Percentiles rank a stretch among this genome's conserved stretches.
Conservation (phyloP, 2,797 vertebrate genomes). For the Peromyscus attwateri region DNA sequence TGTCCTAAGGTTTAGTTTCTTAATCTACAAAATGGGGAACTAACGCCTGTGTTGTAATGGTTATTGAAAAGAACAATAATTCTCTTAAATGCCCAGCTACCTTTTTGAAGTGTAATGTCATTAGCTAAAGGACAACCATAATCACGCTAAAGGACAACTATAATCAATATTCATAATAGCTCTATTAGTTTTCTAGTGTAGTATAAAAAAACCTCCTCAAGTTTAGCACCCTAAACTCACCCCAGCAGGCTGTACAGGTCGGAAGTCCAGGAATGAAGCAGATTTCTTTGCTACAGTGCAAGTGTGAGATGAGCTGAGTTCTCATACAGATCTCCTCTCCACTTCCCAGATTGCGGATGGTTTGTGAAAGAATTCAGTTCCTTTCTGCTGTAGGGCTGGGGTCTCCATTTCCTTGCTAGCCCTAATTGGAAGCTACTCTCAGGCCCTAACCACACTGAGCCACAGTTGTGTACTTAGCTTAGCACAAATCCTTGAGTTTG, state of each 20-base stretch:
- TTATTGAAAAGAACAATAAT: conserved; percentile 40
- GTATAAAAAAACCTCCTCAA: background rate
- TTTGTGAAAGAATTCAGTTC: background rate
- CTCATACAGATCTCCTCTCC: background rate
- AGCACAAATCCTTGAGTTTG: background rate
- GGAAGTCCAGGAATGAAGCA: background rate
- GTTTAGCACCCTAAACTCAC: background rate
- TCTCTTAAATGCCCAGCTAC: background rate
- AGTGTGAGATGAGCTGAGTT: background rate
- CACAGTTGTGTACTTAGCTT: background rate
- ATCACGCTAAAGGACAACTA: background rate
- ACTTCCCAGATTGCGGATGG: background rate
- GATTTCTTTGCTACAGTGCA: background rate
- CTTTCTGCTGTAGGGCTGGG: background rate
- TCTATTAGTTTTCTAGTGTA: background rate
- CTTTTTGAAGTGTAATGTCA: background rate
- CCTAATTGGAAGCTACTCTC: background rate
- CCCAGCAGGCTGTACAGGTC: background rate
- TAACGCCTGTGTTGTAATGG: background rate
- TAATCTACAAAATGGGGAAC: background rate
- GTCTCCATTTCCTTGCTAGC: background rate
- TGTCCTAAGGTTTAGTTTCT: conserved; percentile 15
- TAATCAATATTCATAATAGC: background rate
- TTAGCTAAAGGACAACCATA: background rate
- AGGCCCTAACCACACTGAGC: background rate